Evolutionary conservation across 2,113 vertebrate species (phyloP).

Genomic region (Rhinoptilus africanus): DNA sequence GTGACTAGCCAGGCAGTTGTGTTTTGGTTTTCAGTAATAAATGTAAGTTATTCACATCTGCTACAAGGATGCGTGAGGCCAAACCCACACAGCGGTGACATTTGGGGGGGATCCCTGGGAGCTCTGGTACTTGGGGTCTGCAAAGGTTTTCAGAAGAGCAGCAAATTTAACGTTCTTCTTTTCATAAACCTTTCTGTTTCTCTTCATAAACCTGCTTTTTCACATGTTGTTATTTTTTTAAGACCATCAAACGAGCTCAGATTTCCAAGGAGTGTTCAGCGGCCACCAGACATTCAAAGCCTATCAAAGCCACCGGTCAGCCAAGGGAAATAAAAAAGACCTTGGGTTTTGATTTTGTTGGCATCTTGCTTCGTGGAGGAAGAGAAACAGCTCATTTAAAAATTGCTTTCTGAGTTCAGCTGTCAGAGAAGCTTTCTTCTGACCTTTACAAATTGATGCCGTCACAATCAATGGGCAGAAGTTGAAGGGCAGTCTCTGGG

Average conservation of each 20-base stretch:
- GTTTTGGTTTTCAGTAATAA: no score
- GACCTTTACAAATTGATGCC: slow-evolving; percentile 44
- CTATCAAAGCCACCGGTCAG: background rate
- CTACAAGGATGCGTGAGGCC: background rate
- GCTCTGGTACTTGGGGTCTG: background rate
- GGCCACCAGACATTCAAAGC: background rate
- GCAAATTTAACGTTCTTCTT: background rate
- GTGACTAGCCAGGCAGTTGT: background rate
- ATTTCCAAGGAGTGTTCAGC: background rate
- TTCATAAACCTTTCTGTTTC: background rate
- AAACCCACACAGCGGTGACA: background rate
- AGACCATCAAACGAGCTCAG: background rate
- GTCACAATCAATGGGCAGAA: slow-evolving; percentile 33
- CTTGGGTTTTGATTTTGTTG: background rate
- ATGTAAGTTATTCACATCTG: background rate
- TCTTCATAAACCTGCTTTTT: background rate
- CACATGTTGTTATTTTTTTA: background rate
- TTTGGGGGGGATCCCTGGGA: background rate
- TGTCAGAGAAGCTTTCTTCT: slow-evolving; percentile 26
- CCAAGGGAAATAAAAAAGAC: background rate
- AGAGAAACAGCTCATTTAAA: slow-evolving; percentile 27
- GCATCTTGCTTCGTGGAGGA: background rate
- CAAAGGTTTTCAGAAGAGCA: background rate
- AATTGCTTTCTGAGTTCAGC: background rate
- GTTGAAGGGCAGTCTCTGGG: slow-evolving; percentile 5